These are phyloP conservation scores for Belgica antarctica DNA, from an alignment of 2,888 invertebrate genomes.

Conservation along the genomic window DNA sequence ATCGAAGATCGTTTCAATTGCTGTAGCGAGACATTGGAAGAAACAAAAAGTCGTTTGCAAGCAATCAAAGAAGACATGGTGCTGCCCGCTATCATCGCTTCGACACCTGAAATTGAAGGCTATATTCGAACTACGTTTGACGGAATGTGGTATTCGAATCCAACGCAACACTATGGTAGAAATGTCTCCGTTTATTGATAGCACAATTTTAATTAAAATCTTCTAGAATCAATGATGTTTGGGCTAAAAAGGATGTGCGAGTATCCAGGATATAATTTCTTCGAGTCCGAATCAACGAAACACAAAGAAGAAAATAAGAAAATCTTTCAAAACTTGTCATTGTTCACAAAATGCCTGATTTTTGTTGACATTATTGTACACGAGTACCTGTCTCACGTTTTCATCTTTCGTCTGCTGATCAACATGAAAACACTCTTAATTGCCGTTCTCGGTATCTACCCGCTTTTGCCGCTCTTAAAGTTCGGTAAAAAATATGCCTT, in stretches of 20 bases:
- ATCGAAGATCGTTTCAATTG: constrained; percentile 78
- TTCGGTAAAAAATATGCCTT: background rate
- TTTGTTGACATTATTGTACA: background rate
- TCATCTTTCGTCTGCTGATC: background rate
- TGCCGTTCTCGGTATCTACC: background rate
- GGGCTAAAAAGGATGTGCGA: background rate
- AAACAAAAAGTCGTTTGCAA: background rate
- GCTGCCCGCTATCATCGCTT: background rate
- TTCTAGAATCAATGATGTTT: background rate
- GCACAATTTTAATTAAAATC: background rate
- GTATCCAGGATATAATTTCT: background rate
- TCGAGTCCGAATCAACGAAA: background rate
- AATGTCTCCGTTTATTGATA: background rate
- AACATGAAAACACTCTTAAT: background rate
- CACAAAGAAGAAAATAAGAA: background rate
- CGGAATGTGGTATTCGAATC: background rate
- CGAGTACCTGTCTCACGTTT: background rate
- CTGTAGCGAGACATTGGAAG: constrained; percentile 57
- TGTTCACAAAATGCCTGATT: background rate
- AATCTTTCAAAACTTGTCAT: background rate
- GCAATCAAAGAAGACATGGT: background rate
- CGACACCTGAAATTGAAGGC: background rate
- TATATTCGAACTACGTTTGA: background rate
- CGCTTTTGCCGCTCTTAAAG: background rate
- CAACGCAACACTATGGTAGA: background rate